These are phyloP conservation scores for Apamea sordens DNA, from an alignment of 2,888 invertebrate species.

Conservation along the genomic window DNA sequence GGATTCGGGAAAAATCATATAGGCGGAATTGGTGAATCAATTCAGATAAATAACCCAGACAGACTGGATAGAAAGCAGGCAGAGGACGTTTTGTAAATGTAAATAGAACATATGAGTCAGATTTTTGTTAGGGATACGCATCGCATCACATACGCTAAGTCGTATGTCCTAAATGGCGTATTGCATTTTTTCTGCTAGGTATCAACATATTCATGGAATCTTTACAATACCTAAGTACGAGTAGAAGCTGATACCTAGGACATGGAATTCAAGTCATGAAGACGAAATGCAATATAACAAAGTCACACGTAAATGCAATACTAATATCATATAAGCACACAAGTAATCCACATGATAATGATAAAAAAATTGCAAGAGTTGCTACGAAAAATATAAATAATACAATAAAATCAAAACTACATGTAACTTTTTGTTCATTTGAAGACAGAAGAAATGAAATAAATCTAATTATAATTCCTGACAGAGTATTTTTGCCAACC, in stretches of 20 bases:
- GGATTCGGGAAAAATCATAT: conserved; percentile 62
- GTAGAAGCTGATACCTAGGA: conserved; percentile 30
- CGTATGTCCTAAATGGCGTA: conserved; percentile 23
- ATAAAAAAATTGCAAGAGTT: conserved; percentile 17
- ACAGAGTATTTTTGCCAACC: conserved; percentile 30
- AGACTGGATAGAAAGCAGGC: conserved; percentile 59
- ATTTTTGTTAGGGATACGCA: conserved; percentile 46
- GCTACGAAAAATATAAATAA: not conserved
- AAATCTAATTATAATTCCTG: conserved; percentile 21
- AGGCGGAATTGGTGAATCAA: conserved; percentile 65
- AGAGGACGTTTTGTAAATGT: conserved; percentile 58
- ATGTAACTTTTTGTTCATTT: not conserved
- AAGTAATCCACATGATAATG: conserved; percentile 18
- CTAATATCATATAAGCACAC: conserved; percentile 13
- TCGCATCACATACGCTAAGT: conserved; percentile 19
- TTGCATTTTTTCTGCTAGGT: conserved; percentile 2
- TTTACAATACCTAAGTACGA: conserved; percentile 11
- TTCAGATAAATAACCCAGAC: conserved; percentile 64
- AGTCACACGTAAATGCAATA: conserved; percentile 29
- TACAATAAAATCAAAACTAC: conserved; percentile 4
- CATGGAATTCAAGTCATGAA: conserved; percentile 36
- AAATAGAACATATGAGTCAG: conserved; percentile 62
- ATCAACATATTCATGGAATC: conserved; percentile 2
- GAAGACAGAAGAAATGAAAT: conserved; percentile 13
- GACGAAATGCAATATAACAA: conserved; percentile 23